These are phyloP conservation scores for Hypomecis atomaria DNA, from an alignment of 2,888 invertebrate species.

Conservation along the genomic window DNA sequence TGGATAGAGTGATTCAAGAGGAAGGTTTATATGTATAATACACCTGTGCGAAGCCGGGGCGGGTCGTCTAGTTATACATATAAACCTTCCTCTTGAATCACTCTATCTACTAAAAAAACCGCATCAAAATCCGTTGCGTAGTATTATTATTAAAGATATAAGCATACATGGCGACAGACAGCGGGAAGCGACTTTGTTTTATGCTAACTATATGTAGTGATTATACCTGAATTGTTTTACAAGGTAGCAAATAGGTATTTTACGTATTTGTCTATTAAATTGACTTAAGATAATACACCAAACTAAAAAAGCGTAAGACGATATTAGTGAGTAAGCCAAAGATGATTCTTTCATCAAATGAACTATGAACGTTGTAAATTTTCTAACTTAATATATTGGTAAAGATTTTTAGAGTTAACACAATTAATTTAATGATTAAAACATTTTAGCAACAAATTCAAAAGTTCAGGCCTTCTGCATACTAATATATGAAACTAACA, in stretches of 20 bases:
- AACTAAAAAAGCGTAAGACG: constrained; percentile 65
- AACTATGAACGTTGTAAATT: constrained; percentile 71
- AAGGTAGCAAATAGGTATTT: neutral
- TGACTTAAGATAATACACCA: constrained; percentile 57
- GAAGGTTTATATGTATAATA: too few relatives aligned
- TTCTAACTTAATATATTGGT: constrained; percentile 67
- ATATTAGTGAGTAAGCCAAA: constrained; percentile 76
- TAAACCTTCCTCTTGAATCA: too few relatives aligned
- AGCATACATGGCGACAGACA: too few relatives aligned
- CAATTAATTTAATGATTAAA: constrained; percentile 20
- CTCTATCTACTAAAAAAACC: too few relatives aligned
- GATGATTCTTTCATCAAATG: constrained; percentile 82
- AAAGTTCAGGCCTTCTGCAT: constrained; percentile 20
- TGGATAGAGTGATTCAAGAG: too few relatives aligned
- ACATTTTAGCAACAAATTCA: constrained; percentile 41
- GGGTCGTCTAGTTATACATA: too few relatives aligned
- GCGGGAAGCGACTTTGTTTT: too few relatives aligned
- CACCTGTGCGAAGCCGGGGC: too few relatives aligned
- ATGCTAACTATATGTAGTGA: too few relatives aligned
- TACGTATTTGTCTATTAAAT: neutral
- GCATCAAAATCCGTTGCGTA: too few relatives aligned
- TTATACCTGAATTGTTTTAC: neutral
- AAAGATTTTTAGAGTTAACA: constrained; percentile 48
- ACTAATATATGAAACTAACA: too few relatives aligned
- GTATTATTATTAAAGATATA: too few relatives aligned